Base-by-base conservation (phyloP, 2,797 vertebrate species). In the Graptemys geographica region DNA sequence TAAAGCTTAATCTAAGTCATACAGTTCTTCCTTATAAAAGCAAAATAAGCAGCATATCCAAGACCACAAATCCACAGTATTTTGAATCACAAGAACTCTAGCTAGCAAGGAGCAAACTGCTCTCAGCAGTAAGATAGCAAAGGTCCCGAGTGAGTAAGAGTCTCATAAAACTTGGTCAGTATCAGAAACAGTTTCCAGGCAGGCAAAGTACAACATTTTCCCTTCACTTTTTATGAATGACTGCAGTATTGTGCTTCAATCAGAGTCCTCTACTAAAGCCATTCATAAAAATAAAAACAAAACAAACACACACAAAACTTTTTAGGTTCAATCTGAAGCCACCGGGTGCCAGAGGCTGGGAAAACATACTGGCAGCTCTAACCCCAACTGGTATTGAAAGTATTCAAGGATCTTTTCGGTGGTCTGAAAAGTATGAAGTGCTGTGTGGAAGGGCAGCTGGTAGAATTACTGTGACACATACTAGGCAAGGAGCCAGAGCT, bases 251-350 rank as follows among this genome's bases (percentile, higher is more conserved):
- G 93, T 97, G 96, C 97, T 97, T 94, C 95, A 95, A 92, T 96
- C 94, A 90, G 95, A 96, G 78, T 96, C 95, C 96, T 93, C 93
- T 91, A 92, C 55, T 62, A 90, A 97, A 98, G 93, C 98, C 98
- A 98, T 99, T 98, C 98, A 98, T 98, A 98, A 98, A 98, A 98
- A 98, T 98, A 98, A 98, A 97, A 98, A 97, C 97, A 97, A 98
- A 98, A 97, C 96, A 98, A 97, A 97, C 92, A 91, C 89, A 95
- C 90, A 93, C 87, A 85, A 97, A 97, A 79, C 92, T 97, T 97
- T 97, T 94, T 91, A 86, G 55, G 97, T 97, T 95, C 97, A 94
- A 93, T 96, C 97, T 94, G 86, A 97, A 98, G 97, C 97, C 97
- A 94, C n/a, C 96, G 98, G 98, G 97, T 98, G 98, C 98, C 98